phyloP scores from a whole-genome alignment of 2,888 invertebrate species.

The Sisyra terminalis region DNA sequence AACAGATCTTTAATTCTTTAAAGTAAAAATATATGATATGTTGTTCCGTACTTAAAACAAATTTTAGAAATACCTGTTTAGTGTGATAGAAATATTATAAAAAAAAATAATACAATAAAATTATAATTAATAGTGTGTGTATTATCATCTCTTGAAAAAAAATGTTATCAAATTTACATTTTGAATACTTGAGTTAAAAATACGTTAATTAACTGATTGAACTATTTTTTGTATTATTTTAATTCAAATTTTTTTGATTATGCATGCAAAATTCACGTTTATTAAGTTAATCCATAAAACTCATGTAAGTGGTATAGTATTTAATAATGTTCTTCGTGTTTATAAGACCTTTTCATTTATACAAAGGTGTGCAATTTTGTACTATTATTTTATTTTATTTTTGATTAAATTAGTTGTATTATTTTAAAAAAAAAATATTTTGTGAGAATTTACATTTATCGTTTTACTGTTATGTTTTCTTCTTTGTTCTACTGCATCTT shows the following conservation, averaged over 20 bases:
- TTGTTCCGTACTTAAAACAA: no score
- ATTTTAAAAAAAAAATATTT: neutral
- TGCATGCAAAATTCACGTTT: no score
- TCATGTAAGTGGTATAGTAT: no score
- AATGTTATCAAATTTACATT: neutral
- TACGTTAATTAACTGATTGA: no score
- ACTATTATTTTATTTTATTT: constrained; percentile 1
- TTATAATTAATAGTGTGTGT: neutral
- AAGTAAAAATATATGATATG: no score
- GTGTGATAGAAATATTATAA: neutral
- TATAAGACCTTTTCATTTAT: no score
- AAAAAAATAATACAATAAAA: neutral
- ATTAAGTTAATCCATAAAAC: no score
- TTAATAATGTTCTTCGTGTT: no score
- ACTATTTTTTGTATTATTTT: no score
- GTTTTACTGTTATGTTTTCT: neutral
- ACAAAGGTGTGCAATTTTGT: neutral
- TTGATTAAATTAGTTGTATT: neutral
- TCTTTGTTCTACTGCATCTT: neutral
- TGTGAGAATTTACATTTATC: neutral
- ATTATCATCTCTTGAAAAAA: constrained; percentile 1
- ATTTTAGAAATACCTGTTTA: no score
- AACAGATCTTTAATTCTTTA: no score
- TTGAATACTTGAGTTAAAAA: neutral
- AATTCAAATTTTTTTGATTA: no score